phyloP scores from a whole-genome alignment of 2,797 vertebrate genomes.

The Rachycentron canadum region DNA sequence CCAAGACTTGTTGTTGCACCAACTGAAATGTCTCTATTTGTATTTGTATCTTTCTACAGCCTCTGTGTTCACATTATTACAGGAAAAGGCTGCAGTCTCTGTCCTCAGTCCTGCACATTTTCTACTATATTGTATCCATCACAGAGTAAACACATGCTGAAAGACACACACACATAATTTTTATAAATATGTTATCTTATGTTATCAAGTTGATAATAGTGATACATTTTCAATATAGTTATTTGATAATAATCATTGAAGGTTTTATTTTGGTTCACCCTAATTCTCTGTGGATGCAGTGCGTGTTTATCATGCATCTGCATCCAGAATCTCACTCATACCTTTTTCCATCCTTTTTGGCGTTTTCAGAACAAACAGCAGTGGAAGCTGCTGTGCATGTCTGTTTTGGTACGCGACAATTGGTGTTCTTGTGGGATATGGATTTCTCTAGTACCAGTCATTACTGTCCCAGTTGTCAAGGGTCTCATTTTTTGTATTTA shows the following conservation, averaged over 20 bases:
- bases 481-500: not conserved
- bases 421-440: not conserved
- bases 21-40: not conserved
- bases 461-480: not conserved
- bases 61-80: no score
- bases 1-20: not conserved
- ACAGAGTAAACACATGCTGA: no score
- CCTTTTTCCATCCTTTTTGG: not conserved
- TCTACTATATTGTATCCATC: no score
- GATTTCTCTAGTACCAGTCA: not conserved
- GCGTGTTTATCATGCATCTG: not conserved
- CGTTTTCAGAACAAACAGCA: not conserved
- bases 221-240: no score
- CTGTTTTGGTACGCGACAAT: not conserved
- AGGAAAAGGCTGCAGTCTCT: not conserved
- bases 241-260: not conserved
- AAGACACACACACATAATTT: not conserved
- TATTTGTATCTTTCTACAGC: no score
- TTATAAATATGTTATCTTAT: not conserved
- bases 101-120: conserved; percentile 1
- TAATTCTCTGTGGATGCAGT: not conserved
- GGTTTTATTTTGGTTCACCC: not conserved
- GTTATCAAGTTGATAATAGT: no score
- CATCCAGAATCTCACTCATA: not conserved
- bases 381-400: not conserved